Evolutionary conservation across 2,113 vertebrate genomes (phyloP).

Genomic region (Pelecanus crispus): DNA sequence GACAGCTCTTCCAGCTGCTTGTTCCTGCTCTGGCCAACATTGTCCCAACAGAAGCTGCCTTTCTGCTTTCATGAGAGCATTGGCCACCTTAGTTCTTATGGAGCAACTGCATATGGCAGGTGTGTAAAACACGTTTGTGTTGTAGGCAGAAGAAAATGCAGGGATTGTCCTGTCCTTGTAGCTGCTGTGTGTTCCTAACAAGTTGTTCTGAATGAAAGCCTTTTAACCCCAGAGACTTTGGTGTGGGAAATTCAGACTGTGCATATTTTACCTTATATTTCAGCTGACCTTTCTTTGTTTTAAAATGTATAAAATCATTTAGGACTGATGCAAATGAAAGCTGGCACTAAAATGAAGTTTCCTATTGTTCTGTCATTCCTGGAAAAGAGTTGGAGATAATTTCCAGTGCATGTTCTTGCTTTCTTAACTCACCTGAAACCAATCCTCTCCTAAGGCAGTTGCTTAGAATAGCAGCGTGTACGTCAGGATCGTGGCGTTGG

Average conservation of each 20-base stretch:
- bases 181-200: not conserved
- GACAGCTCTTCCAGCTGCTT: not conserved
- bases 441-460: not conserved
- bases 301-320: not conserved
- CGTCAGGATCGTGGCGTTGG: not conserved
- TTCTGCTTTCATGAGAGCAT: not conserved
- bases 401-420: not conserved
- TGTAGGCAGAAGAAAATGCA: not conserved
- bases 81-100: not conserved
- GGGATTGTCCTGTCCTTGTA: not conserved
- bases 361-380: not conserved
- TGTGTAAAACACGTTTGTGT: not conserved
- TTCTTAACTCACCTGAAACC: slow-evolving; percentile 11
- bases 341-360: not conserved
- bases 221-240: not conserved
- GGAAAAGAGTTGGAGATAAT: not conserved
- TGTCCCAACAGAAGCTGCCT: not conserved
- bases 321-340: not conserved
- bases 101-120: not conserved
- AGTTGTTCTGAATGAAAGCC: not conserved
- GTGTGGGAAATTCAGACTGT: not conserved
- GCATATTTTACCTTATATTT: not conserved
- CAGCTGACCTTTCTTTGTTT: not conserved
- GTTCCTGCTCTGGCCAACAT: not conserved
- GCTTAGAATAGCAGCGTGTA: not conserved